These are phyloP conservation scores for Rostratula benghalensis DNA, from an alignment of 2,113 vertebrate genomes.

Conservation along the genomic window DNA sequence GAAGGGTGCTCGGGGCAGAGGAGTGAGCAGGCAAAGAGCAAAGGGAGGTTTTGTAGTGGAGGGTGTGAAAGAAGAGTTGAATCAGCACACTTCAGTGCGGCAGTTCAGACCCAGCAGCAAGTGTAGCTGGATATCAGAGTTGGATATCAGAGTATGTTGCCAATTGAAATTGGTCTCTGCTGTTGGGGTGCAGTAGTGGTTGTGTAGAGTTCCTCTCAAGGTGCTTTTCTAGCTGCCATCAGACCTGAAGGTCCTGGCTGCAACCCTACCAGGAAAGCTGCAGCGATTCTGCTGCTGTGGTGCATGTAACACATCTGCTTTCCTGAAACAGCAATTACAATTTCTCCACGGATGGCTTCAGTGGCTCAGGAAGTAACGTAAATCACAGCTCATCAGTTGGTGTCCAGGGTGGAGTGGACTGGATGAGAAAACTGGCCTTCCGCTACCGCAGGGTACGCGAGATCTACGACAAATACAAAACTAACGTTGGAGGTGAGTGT, in stretches of 20 bases:
- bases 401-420: conserved; percentile 94
- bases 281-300: neutral
- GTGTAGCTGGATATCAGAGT: neutral
- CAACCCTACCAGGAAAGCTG: accelerated
- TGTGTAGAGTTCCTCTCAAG: neutral
- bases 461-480: conserved; percentile 92
- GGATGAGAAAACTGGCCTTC: conserved; percentile 98
- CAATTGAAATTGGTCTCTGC: accelerated
- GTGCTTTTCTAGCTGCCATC: neutral
- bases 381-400: conserved; percentile 80
- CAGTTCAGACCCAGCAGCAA: neutral
- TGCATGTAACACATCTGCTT: neutral
- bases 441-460: conserved; percentile 95
- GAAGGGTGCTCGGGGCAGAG: neutral
- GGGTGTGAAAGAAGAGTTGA: neutral
- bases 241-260: neutral
- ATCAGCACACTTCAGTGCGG: neutral
- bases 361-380: conserved; percentile 79
- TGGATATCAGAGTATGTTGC: accelerated
- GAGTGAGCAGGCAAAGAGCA: neutral
- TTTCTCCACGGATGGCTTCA: conserved; percentile 94
- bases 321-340: conserved; percentile 86
- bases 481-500: conserved; percentile 88
- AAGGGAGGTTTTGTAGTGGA: neutral
- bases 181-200: neutral